Base-by-base conservation (phyloP, 2,888 invertebrate genomes). In the Adelphocoris suturalis region DNA sequence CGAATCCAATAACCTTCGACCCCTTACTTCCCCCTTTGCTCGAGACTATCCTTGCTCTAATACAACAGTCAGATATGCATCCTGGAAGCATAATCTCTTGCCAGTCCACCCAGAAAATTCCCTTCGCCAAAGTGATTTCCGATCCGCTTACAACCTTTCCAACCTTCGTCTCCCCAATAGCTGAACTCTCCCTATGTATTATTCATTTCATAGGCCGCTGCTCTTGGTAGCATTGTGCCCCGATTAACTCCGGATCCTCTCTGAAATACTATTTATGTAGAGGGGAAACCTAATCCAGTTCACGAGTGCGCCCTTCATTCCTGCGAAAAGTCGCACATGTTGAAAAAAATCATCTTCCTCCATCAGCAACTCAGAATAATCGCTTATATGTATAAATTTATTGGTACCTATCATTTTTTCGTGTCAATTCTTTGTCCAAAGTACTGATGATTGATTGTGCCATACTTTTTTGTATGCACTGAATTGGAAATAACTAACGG, bases 11-110 rank as follows among this genome's bases (percentile, higher is more conserved):
- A 82, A 52, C 82, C 82, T 52, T 52, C 78, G 78, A 14, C 28
- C 13, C 27, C 80, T 80, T 80, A n/a, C 37, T 12, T 13, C 27
- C 80, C 80, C 23, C 13, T 11, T 14, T 5, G 13, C 47, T 14
- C 46, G 0, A 16, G 27, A 47, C n/a, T 52, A 37, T 28, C 82
- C 46, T 14, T 52, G 52, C 48, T 52, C 52, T 82, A 82, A 48
- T 82, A 82, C 82, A 82, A 82, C 82, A 82, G 82, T 52, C 46
- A 82, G 82, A 82, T 82, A 82, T 82, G 82, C 82, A 82, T 82
- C 82, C 82, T 82, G 12, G 19, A 19, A 27, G 52, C 27, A 52
- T 52, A 82, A 52, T 52, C 55, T 52, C 55, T 82, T 82, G 48
- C 82, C 48, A 48, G 82, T 82, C 82, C 82, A 82, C 82, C 82